phyloP scores from a whole-genome alignment of 2,113 vertebrate genomes.

The Lepisosteus oculatus region DNA sequence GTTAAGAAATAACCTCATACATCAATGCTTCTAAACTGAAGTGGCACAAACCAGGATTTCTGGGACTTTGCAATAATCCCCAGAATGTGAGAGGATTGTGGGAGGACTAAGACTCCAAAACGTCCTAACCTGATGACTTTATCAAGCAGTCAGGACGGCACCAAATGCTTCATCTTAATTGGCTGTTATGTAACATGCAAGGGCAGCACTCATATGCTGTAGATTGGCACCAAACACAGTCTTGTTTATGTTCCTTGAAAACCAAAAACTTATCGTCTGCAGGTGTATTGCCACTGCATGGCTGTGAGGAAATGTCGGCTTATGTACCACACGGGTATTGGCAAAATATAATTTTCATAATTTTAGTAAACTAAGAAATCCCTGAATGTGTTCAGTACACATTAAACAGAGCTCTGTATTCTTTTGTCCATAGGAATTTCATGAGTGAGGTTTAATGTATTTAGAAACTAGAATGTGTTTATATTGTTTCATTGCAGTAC shows the following conservation, averaged over 20 bases:
- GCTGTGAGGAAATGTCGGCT: not conserved
- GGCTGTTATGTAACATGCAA: slow-evolving; percentile 4
- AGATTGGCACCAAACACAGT: not conserved
- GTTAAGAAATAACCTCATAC: slow-evolving; percentile 62
- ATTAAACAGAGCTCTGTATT: too few relatives aligned
- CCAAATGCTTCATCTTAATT: not conserved
- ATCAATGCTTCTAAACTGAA: slow-evolving; percentile 55
- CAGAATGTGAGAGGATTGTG: slow-evolving; percentile 54
- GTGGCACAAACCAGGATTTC: slow-evolving; percentile 64
- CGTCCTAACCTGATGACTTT: slow-evolving; percentile 64
- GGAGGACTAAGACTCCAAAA: slow-evolving; percentile 62
- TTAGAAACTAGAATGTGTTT: too few relatives aligned
- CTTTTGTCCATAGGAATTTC: too few relatives aligned
- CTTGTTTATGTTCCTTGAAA: too few relatives aligned
- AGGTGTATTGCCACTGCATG: not conserved
- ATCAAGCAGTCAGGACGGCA: slow-evolving; percentile 44
- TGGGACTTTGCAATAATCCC: slow-evolving; percentile 64
- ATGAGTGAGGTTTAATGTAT: too few relatives aligned
- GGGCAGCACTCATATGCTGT: not conserved
- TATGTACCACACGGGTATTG: too few relatives aligned
- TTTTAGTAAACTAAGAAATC: too few relatives aligned
- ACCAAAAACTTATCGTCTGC: too few relatives aligned
- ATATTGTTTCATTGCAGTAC: too few relatives aligned
- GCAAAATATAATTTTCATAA: too few relatives aligned
- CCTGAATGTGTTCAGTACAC: too few relatives aligned